Evolutionary conservation across 2,888 invertebrate genomes (phyloP).

Genomic region (Drosophila koepferae): DNA sequence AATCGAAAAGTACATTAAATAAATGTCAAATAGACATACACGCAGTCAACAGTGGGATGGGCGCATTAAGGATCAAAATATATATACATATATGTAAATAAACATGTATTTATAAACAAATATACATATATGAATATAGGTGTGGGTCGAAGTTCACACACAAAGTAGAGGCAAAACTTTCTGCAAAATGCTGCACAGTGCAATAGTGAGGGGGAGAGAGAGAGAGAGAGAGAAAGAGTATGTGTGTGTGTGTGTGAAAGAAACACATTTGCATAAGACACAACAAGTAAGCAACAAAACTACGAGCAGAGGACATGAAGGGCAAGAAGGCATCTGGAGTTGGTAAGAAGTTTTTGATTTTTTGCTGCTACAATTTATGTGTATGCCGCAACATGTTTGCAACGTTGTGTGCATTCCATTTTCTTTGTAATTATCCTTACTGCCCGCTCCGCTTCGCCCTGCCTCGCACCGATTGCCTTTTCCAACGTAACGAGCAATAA

Average conservation of each 20-base stretch:
- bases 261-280: slow-evolving; percentile 77
- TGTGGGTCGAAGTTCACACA: slow-evolving; percentile 62
- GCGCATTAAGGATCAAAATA: slow-evolving; percentile 79
- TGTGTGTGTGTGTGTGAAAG: slow-evolving; percentile 21
- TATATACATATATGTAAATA: neutral
- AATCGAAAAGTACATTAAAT: slow-evolving; percentile 64
- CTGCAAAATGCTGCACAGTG: slow-evolving; percentile 48
- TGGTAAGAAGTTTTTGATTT: slow-evolving; percentile 41
- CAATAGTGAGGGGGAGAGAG: slow-evolving; percentile 4
- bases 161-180: slow-evolving; percentile 59
- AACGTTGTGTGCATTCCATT: slow-evolving; percentile 78
- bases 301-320: slow-evolving; percentile 41
- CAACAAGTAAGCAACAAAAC: slow-evolving; percentile 46
- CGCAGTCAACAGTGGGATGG: slow-evolving; percentile 31
- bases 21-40: slow-evolving; percentile 57
- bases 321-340: slow-evolving; percentile 42
- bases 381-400: slow-evolving; percentile 70
- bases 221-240: too few relatives aligned
- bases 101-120: slow-evolving; percentile 20
- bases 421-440: slow-evolving; percentile 78
- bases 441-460: neutral
- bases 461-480: neutral
- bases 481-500: slow-evolving; percentile 52
- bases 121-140: slow-evolving; percentile 1
- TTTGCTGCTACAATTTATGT: slow-evolving; percentile 58